Evolutionary conservation across 1,140 invertebrate species (phyloP).

Genomic region (Pachyrhynchus sulphureomaculatus): DNA sequence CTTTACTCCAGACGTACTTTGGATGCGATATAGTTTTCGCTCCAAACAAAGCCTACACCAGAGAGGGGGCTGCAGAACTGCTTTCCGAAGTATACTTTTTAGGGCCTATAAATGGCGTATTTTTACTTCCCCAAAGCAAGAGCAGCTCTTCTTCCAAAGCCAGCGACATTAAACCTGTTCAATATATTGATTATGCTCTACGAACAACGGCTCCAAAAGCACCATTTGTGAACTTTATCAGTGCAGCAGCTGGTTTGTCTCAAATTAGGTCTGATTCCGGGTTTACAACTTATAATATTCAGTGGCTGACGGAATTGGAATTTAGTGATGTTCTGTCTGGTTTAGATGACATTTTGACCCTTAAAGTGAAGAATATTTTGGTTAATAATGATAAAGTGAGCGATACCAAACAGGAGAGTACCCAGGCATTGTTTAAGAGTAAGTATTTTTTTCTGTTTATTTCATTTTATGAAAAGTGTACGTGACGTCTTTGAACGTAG

Average conservation of each 20-base stretch:
- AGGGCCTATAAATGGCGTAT: slow-evolving; percentile 43
- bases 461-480: no score
- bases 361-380: slow-evolving; percentile 37
- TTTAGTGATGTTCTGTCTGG: slow-evolving; percentile 37
- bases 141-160: slow-evolving; percentile 10
- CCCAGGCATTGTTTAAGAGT: slow-evolving; percentile 48
- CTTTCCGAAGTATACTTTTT: slow-evolving; percentile 40
- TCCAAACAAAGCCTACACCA: slow-evolving; percentile 38
- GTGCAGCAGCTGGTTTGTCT: slow-evolving; percentile 37
- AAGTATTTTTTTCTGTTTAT: no score
- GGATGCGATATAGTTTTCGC: slow-evolving; percentile 39
- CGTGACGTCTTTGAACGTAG: no score
- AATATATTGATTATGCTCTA: slow-evolving; percentile 44
- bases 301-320: slow-evolving; percentile 36
- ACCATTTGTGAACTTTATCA: slow-evolving; percentile 42
- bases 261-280: slow-evolving; percentile 39
- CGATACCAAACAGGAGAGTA: slow-evolving; percentile 39
- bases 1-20: slow-evolving; percentile 39
- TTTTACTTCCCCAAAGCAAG: slow-evolving; percentile 39
- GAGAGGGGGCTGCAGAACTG: slow-evolving; percentile 42
- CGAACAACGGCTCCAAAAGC: slow-evolving; percentile 45
- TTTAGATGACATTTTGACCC: slow-evolving; percentile 42
- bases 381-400: slow-evolving; percentile 41
- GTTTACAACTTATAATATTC: slow-evolving; percentile 43
- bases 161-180: slow-evolving; percentile 42